Evolutionary conservation across 2,888 invertebrate species (phyloP).

Genomic region (Idaea straminata): DNA sequence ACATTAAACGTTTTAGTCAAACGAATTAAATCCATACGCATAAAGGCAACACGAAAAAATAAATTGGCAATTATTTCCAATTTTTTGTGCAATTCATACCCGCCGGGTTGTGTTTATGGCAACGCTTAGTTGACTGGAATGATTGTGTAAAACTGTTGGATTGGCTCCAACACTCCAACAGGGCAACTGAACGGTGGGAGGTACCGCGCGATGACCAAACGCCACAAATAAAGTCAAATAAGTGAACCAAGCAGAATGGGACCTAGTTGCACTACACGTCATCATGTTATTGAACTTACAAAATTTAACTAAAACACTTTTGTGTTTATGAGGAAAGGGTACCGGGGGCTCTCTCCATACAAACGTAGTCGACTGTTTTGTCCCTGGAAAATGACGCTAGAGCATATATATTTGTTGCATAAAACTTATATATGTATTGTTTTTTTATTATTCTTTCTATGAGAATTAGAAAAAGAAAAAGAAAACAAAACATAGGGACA

Average conservation of each 20-base stretch:
- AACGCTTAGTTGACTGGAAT: constrained; percentile 80
- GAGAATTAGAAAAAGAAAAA: too few species aligned
- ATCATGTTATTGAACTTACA: constrained; percentile 10
- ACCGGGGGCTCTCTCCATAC: too few species aligned
- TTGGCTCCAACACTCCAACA: constrained; percentile 64
- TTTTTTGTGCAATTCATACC: constrained; percentile 77
- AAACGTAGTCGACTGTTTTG: too few species aligned
- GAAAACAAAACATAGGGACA: too few species aligned
- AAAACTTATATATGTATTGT: too few species aligned
- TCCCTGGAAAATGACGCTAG: too few species aligned
- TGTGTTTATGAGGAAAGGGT: too few species aligned
- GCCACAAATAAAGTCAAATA: constrained; percentile 77
- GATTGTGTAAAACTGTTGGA: constrained; percentile 80
- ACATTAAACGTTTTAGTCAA: constrained; percentile 17
- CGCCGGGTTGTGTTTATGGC: constrained; percentile 77
- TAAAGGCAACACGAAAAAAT: constrained; percentile 55
- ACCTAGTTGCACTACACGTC: constrained; percentile 6
- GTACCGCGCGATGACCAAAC: constrained; percentile 57
- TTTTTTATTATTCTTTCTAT: too few species aligned
- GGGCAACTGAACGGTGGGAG: constrained; percentile 19
- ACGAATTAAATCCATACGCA: constrained; percentile 51
- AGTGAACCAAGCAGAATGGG: constrained; percentile 57
- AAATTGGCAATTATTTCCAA: constrained; percentile 73
- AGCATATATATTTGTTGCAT: too few species aligned
- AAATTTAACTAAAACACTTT: too few species aligned